phyloP scores from a whole-genome alignment of 2,888 invertebrate genomes.

The Dicyrtoma fusca region DNA sequence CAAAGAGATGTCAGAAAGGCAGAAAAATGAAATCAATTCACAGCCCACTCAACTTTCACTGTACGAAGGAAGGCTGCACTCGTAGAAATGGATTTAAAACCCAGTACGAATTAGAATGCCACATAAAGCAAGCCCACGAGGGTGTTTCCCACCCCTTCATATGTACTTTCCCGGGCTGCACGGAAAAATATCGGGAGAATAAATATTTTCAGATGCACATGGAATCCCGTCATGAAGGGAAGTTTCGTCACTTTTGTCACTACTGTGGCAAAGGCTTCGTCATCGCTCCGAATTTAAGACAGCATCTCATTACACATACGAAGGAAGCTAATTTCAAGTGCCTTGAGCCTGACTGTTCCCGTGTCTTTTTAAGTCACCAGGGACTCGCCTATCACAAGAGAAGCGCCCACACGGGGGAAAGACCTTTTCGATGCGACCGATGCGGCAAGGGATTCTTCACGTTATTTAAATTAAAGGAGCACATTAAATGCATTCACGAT shows the following conservation, averaged over 20 bases:
- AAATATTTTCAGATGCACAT: not conserved
- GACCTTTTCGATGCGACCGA: not conserved
- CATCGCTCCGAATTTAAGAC: not conserved
- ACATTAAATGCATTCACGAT: slow-evolving; percentile 8
- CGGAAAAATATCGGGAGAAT: not conserved
- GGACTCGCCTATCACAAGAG: not conserved
- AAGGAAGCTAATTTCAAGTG: not conserved
- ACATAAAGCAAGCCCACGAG: too few relatives aligned
- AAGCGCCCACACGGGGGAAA: slow-evolving; percentile 1
- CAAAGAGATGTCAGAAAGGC: too few relatives aligned
- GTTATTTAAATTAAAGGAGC: not conserved
- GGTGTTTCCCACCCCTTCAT: too few relatives aligned
- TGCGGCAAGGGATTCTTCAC: slow-evolving; percentile 32
- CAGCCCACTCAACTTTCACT: too few relatives aligned
- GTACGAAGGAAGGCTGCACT: too few relatives aligned
- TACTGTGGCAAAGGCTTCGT: slow-evolving; percentile 7
- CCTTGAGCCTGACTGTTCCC: not conserved
- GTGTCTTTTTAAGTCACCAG: not conserved
- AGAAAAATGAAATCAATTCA: too few relatives aligned
- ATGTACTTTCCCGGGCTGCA: not conserved
- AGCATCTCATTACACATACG: not conserved
- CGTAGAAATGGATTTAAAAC: too few relatives aligned
- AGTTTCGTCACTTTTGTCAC: not conserved
- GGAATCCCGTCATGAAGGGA: not conserved
- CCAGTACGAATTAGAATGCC: too few relatives aligned